Base-by-base conservation (phyloP, 1,140 invertebrate species). In the Achroia grisella region DNA sequence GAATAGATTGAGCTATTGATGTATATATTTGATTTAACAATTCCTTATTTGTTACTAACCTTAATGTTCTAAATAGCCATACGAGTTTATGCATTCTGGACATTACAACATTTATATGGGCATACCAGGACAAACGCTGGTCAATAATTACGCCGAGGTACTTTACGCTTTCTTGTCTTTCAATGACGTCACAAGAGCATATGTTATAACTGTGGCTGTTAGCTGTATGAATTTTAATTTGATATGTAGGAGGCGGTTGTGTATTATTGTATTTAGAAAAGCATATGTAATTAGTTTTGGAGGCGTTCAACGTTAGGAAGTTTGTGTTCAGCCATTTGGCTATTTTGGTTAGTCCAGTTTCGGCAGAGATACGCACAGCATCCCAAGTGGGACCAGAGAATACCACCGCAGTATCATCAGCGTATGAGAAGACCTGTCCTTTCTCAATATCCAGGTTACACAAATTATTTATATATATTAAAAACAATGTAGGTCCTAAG, bases 141-240 rank as follows among this genome's bases (percentile, higher is more conserved):
- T 31, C 28, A 5, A 42, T 14, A n/a, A 42, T 31, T 5, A 42
- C 28, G 2, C 39, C 39, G 3, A 32, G 39, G 15, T 42, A 10
- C 4, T 15, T 17, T 4, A 32, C 39, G 14, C 32, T 42, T 3
- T 32, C 32, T 15, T 23, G 2, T 23, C 17, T 23, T 6, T 23
- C 17, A 23, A 42, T 32, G 4, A 10, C 11, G 17, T 13, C 13
- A 12, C 39, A 42, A 14, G 39, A n/a, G 10, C 39, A 42, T 15
- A 17, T 17, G 2, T 10, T 10, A 9, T 14, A 15, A 10, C 8
- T 2, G n/a, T n/a, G 8, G 15, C 5, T 5, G 10, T 31, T 31
- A 42, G 28, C 31, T 11, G 3, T 1, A 42, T 42, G 39, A 31
- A 31, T 31, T 17, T 15, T 42, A 15, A 42, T 42, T 32, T 42